Evolutionary conservation across 2,797 vertebrate species (phyloP).

Genomic region (Toxotes lorentzi): DNA sequence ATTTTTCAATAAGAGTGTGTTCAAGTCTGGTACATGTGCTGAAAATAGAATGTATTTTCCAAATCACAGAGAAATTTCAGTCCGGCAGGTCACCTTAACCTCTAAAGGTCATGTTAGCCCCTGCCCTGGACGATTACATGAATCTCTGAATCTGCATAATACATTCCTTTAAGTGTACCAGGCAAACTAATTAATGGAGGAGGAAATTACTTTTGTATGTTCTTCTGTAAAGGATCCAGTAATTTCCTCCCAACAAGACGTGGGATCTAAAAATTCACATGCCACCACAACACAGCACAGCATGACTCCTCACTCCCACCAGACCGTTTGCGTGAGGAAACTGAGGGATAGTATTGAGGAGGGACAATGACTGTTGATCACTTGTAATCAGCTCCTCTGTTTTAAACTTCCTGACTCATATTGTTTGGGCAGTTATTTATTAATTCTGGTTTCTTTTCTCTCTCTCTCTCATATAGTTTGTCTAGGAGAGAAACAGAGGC

Average conservation of each 20-base stretch:
- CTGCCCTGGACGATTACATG: neutral
- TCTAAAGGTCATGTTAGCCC: neutral
- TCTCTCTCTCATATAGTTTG: conserved; percentile 12
- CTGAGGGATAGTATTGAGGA: conserved; percentile 23
- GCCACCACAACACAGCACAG: conserved; percentile 31
- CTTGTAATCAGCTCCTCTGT: conserved; percentile 26
- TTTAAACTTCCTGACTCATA: conserved; percentile 70
- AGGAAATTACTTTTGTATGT: conserved; percentile 11
- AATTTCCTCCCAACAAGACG: conserved; percentile 9
- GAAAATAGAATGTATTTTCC: conserved; percentile 9
- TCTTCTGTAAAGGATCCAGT: conserved; percentile 1
- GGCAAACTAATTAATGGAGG: conserved; percentile 9
- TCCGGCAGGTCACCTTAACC: conserved; percentile 38
- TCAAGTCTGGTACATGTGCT: neutral
- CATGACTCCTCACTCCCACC: conserved; percentile 61
- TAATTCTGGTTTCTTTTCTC: conserved; percentile 12
- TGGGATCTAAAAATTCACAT: conserved; percentile 44
- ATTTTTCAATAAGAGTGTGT: neutral
- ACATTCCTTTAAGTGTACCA: neutral
- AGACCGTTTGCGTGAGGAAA: conserved; percentile 26
- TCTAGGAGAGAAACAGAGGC: conserved; percentile 41
- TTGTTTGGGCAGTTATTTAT: conserved; percentile 39
- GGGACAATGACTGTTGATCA: conserved; percentile 46
- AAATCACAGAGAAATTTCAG: neutral
- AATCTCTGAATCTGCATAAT: neutral